Conservation (phyloP, 2,113 vertebrate genomes). For the Ginglymostoma cirratum region DNA sequence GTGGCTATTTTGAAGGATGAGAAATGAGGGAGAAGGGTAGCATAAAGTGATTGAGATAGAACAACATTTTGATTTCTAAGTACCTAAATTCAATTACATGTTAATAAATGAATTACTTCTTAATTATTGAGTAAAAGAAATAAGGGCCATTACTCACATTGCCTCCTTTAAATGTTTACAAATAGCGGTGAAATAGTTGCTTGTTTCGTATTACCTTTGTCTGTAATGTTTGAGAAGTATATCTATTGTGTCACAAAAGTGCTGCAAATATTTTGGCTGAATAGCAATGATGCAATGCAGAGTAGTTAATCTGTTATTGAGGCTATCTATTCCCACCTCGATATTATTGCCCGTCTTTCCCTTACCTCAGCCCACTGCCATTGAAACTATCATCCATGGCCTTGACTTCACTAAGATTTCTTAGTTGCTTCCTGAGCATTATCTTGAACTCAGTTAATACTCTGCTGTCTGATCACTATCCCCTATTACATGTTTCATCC, state of each 20-base stretch:
- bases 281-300: not conserved
- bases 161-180: constrained; percentile 2
- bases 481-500: not conserved
- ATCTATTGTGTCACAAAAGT: not conserved
- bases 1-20: not conserved
- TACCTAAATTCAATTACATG: not conserved
- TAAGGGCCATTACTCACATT: not conserved
- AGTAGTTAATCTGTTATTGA: not conserved
- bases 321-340: not conserved
- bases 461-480: not conserved
- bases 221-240: not conserved
- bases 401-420: not conserved
- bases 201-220: not conserved
- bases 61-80: not conserved
- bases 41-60: not conserved
- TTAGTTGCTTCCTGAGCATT: not conserved
- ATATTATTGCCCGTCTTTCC: not conserved
- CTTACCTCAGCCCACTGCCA: not conserved
- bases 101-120: not conserved
- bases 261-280: constrained; percentile 7
- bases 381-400: not conserved
- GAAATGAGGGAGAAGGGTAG: no score
- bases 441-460: not conserved
- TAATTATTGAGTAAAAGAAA: not conserved
- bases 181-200: not conserved